phyloP scores from a whole-genome alignment of 2,113 vertebrate genomes.

The Fukomys damarensis region DNA sequence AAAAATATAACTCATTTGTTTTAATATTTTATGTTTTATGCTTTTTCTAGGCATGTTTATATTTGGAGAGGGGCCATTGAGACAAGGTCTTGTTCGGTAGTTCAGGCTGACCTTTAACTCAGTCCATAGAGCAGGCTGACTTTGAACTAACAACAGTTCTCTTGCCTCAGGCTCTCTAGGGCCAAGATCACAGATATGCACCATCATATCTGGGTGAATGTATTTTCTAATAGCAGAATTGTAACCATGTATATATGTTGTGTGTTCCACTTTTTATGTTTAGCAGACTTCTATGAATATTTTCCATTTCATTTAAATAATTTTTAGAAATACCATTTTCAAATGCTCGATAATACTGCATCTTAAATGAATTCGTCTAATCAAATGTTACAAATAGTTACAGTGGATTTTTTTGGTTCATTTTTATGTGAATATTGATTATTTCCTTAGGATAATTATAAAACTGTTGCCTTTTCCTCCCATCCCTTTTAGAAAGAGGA shows the following conservation, averaged over 20 bases:
- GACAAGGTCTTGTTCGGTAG: not conserved
- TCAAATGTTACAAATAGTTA: not conserved
- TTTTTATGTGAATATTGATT: not conserved
- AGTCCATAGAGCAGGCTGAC: not conserved
- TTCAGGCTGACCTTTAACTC: not conserved
- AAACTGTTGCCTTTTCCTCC: not conserved
- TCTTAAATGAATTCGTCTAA: not conserved
- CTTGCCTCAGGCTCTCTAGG: not conserved
- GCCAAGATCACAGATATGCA: not conserved
- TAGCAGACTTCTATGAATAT: not conserved
- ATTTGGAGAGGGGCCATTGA: not conserved
- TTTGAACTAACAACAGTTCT: not conserved
- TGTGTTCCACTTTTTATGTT: not conserved
- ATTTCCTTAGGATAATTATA: not conserved
- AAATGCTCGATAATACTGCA: not conserved
- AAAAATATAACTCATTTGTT: not conserved
- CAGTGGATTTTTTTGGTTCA: not conserved
- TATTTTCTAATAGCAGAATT: not conserved
- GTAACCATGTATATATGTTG: not conserved
- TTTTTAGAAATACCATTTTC: slow-evolving; percentile 24
- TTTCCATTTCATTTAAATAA: slow-evolving; percentile 28
- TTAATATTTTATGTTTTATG: not conserved
- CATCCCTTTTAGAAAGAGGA: not conserved
- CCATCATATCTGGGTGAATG: not conserved
- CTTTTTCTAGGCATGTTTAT: not conserved